Percentiles rank a stretch among this genome's conserved stretches.
These are phyloP conservation scores for Sebastes hubbsi DNA, from an alignment of 2,797 vertebrate species.

Conservation along the genomic window DNA sequence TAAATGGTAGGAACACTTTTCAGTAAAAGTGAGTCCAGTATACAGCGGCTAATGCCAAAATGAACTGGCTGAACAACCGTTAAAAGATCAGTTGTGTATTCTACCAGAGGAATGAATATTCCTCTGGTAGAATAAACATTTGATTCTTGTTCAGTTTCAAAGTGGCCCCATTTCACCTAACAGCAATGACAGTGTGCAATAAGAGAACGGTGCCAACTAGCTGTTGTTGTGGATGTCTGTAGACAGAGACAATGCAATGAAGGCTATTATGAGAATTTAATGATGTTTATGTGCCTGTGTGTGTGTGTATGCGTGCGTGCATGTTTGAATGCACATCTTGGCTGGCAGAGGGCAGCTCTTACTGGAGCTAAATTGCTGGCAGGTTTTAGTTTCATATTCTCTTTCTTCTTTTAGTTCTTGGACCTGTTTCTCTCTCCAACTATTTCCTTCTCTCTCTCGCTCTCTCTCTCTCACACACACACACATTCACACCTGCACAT, in stretches of 20 bases:
- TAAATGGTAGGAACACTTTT: background rate
- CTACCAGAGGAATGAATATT: background rate
- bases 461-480: background rate
- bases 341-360: conserved; percentile 13
- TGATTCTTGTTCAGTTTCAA: background rate
- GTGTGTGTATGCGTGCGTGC: background rate
- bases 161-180: background rate
- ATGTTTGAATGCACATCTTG: background rate
- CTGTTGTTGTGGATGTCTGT: background rate
- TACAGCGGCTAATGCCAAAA: background rate
- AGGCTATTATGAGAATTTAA: conserved; percentile 2
- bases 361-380: conserved; percentile 23
- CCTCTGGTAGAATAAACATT: background rate
- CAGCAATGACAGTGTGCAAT: background rate
- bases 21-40: background rate
- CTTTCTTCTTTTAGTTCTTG: conserved; percentile 24
- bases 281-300: background rate
- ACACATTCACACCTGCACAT: background rate
- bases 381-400: conserved; percentile 30
- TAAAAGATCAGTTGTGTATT: background rate
- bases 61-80: background rate
- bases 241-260: background rate
- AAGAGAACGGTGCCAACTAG: background rate
- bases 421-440: background rate
- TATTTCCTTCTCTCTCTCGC: background rate